phyloP scores from a whole-genome alignment of 2,888 invertebrate species.

The Carabus problematicus region DNA sequence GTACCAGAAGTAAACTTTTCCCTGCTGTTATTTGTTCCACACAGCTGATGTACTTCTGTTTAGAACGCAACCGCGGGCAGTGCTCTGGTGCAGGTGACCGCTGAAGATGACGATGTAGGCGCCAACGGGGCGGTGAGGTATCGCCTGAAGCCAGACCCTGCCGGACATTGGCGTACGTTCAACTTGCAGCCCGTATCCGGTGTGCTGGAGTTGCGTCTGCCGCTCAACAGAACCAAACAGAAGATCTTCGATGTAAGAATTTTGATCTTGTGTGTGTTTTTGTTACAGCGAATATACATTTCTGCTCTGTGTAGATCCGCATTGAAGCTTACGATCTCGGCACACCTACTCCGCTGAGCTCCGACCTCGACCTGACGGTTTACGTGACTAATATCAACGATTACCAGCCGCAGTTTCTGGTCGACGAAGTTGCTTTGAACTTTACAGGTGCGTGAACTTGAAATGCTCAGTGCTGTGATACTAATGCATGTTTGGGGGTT shows the following conservation, averaged over 20 bases:
- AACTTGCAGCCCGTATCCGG: slow-evolving; percentile 81
- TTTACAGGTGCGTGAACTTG: slow-evolving; percentile 73
- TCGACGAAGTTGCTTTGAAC: slow-evolving; percentile 74
- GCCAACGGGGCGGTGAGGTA: slow-evolving; percentile 90
- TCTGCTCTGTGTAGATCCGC: slow-evolving; percentile 69
- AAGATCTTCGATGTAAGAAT: slow-evolving; percentile 82
- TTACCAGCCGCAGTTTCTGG: slow-evolving; percentile 84
- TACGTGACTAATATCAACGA: slow-evolving; percentile 90
- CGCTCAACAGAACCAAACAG: slow-evolving; percentile 83
- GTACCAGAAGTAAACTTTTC: slow-evolving; percentile 85
- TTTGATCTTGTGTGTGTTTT: too few relatives aligned
- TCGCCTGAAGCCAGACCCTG: slow-evolving; percentile 79
- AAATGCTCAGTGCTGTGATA: too few relatives aligned
- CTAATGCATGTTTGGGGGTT: not conserved
- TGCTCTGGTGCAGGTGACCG: slow-evolving; percentile 78
- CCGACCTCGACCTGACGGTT: slow-evolving; percentile 85
- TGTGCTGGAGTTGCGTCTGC: slow-evolving; percentile 72
- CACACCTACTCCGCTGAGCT: slow-evolving; percentile 83
- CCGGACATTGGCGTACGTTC: slow-evolving; percentile 84
- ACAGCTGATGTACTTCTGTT: slow-evolving; percentile 46
- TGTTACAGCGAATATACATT: too few relatives aligned
- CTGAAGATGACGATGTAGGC: slow-evolving; percentile 89
- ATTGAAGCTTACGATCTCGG: slow-evolving; percentile 92
- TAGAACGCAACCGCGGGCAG: slow-evolving; percentile 88
- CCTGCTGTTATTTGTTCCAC: too few relatives aligned